Evolutionary conservation across 2,113 vertebrate genomes (phyloP).

Genomic region (Spea multiplicata): DNA sequence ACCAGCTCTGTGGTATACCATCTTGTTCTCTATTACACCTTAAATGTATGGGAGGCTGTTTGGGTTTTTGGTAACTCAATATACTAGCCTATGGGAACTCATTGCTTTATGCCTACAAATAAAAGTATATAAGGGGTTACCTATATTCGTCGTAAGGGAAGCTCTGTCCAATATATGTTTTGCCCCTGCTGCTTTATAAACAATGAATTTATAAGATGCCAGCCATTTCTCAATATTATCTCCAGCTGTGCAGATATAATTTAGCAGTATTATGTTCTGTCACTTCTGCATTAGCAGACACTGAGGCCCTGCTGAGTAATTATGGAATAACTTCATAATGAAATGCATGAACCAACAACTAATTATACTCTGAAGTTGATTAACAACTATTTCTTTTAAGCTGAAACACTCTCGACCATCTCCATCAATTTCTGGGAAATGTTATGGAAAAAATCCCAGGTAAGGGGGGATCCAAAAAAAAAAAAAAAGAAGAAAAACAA

Average conservation of each 20-base stretch:
- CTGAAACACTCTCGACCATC: not conserved
- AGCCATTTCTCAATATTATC: conserved; percentile 27
- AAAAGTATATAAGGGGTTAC: not conserved
- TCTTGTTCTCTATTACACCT: too few species aligned
- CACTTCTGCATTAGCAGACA: conserved; percentile 50
- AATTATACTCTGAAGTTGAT: conserved; percentile 69
- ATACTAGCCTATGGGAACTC: not conserved
- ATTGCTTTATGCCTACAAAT: not conserved
- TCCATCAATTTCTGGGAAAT: not conserved
- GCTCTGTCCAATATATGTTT: not conserved
- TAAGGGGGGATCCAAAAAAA: not conserved
- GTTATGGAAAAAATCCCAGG: not conserved
- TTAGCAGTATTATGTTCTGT: conserved; percentile 54
- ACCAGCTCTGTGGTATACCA: too few species aligned
- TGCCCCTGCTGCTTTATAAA: conserved; percentile 16
- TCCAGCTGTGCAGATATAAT: conserved; percentile 51
- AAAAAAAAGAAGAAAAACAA: not conserved
- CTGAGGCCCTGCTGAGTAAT: conserved; percentile 58
- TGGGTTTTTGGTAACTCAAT: not conserved
- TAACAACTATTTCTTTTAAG: conserved; percentile 55
- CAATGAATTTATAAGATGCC: conserved; percentile 22
- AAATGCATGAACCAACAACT: conserved; percentile 65
- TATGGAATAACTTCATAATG: conserved; percentile 67
- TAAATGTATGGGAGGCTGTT: too few species aligned
- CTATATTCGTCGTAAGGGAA: not conserved